Base-by-base conservation (phyloP, 2,888 invertebrate species). In the Rapana venosa region DNA sequence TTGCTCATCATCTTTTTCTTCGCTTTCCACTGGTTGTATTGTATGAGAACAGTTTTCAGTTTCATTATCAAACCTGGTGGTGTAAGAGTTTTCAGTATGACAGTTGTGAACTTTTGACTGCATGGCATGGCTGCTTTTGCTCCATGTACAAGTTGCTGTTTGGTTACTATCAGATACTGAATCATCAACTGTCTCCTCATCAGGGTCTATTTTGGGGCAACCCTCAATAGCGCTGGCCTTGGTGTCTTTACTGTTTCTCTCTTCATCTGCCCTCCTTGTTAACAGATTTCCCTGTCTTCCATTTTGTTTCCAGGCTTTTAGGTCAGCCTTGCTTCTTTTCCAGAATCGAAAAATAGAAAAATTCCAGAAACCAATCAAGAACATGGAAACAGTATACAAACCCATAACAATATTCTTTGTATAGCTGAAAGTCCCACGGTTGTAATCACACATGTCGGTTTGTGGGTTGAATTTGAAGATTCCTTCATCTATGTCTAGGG, bases 361-460 rank as follows among this genome's bases (percentile, higher is more conserved):
- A 47, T 88, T 88, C 56, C 88, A 88, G 32, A 26, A 35, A 1
- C 81, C 79, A n/a, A 56, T 79, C 13, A 88, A n/a, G 20, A 56
- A 70, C 88, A 88, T 56, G 15, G 88, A 30, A n/a, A 56, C 77
- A 8, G n/a, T 17, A 32, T 15, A 56, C 20, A 88, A 88, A 30
- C 32, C 0, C 0, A 56, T n/a, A n/a, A 30, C n/a, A 17, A 79
- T 1, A 30, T 79, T 17, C 22, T 79, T 77, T 56, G 84, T 20
- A 58, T 88, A 88, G 32, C 47, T 84, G 35, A 36, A 15, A 30
- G 35, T 56, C 20, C 1, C 22, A 17, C 90, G 47, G 22, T 74
- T 66, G 58, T 30, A 84, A 17, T 74, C 83, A 35, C 90, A 90
- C 85, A 88, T 58, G 84, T 90, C 88, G 30, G 77, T 85, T 30